phyloP scores from a whole-genome alignment of 2,888 invertebrate genomes.

The Lithophane ornitopus region DNA sequence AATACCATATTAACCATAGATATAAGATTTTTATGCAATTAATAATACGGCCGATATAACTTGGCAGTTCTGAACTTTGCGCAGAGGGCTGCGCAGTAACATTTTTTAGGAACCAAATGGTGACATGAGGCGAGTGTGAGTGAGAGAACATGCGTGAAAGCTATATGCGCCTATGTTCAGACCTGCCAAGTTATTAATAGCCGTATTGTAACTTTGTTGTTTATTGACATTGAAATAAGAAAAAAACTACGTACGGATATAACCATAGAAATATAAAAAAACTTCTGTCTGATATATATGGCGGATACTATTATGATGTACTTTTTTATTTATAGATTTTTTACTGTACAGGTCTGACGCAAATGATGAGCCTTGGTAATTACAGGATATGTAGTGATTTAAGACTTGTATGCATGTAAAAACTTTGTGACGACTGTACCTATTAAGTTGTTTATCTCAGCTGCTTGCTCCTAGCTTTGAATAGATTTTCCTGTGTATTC shows the following conservation, averaged over 20 bases:
- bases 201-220: neutral
- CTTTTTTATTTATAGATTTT: slow-evolving; percentile 33
- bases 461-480: neutral
- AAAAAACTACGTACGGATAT: slow-evolving; percentile 6
- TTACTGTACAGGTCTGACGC: slow-evolving; percentile 59
- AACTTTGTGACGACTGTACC: slow-evolving; percentile 9
- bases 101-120: no score
- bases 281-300: no score
- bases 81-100: no score
- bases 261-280: neutral
- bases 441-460: neutral
- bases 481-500: neutral
- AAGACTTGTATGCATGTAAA: slow-evolving; percentile 22
- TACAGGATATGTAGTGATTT: slow-evolving; percentile 8
- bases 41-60: no score
- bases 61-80: no score
- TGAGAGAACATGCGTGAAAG: no score
- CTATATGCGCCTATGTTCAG: no score
- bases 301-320: no score
- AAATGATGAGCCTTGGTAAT: slow-evolving; percentile 58
- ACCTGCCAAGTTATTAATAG: no score
- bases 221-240: slow-evolving; percentile 26
- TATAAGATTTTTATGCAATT: no score
- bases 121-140: no score
- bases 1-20: no score